A percentile compares a stretch with the other conserved stretches of the same genome.
phyloP scores from a whole-genome alignment of 2,113 vertebrate species.

The Myocastor coypus region DNA sequence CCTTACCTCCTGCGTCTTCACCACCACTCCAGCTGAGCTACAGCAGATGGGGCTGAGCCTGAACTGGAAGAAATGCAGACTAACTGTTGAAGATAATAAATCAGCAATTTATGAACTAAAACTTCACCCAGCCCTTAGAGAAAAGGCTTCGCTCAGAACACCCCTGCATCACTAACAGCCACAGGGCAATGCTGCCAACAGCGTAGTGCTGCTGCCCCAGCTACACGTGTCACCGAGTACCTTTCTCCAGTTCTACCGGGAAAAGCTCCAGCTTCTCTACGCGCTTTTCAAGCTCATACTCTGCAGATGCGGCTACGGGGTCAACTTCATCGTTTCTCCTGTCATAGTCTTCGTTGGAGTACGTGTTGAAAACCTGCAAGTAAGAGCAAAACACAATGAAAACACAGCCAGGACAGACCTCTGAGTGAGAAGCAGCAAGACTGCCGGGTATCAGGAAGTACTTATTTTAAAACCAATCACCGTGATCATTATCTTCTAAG shows the following conservation, averaged over 20 bases:
- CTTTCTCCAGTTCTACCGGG: slow-evolving; percentile 98
- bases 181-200: neutral
- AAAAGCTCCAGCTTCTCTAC: slow-evolving; percentile 99
- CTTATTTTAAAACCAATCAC: neutral
- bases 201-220: neutral
- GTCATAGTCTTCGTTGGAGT: slow-evolving; percentile 98
- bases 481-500: neutral
- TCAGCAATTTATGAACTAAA: neutral
- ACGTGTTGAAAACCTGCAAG: slow-evolving; percentile 97
- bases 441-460: neutral
- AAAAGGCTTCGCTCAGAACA: neutral
- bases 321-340: slow-evolving; percentile 98
- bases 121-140: neutral
- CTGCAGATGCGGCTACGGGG: slow-evolving; percentile 97
- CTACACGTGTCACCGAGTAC: slow-evolving; percentile 78
- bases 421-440: neutral
- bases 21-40: neutral
- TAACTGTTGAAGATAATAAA: slow-evolving; percentile 20
- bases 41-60: neutral
- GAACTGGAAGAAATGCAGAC: neutral
- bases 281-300: slow-evolving; percentile 98
- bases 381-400: slow-evolving; percentile 61
- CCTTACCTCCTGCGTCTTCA: neutral
- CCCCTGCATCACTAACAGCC: neutral
- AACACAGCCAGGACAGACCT: neutral